Base-by-base conservation (phyloP, 2,888 invertebrate genomes). In the Belgica antarctica region DNA sequence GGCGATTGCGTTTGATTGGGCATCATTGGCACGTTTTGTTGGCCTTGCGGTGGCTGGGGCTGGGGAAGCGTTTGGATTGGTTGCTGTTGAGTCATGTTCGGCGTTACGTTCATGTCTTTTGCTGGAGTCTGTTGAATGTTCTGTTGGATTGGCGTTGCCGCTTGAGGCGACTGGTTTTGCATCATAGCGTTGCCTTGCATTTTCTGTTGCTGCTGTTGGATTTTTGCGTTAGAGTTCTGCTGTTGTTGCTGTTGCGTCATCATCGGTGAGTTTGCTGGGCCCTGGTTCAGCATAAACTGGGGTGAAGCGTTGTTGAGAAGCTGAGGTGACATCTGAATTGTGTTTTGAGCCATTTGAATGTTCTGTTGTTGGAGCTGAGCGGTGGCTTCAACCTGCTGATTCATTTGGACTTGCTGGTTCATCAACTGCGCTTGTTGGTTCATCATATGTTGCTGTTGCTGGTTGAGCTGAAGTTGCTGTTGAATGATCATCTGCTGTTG, bases 271-370 rank as follows among this genome's bases (percentile, higher is more conserved):
- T n/a, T n/a, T n/a, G n/a, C n/a, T n/a, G n/a, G n/a, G n/a, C n/a
- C n/a, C 15, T 41, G 41, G 41, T 41, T 41, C 15, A n/a, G 41
- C 41, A 41, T 41, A 15, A 41, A 12, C 15, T 41, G 41, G 12
- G 41, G 41, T 2, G 41, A 41, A 41, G 73, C 47, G 73, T 63
- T 34, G 74, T 72, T 46, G 76, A 74, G 68, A n/a, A 41, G 15
- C 75, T 73, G 65, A 19, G 77, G 77, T 1, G 75, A 75, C 24
- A 75, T 46, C 52, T 52, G 74, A 36, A 71, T 73, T 36, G 71
- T 72, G 25, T 71, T 69, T 15, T 59, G 62, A 63, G 52, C 61
- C 31, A 70, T 71, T 46, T 71, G 73, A 34, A 72, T 41, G 41
- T 41, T 41, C 15, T 41, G 73, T 36, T 70, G 61, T 1, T 57